These are phyloP conservation scores for Cheiracanthium punctorium DNA, from an alignment of 2,888 invertebrate species.

Conservation along the genomic window DNA sequence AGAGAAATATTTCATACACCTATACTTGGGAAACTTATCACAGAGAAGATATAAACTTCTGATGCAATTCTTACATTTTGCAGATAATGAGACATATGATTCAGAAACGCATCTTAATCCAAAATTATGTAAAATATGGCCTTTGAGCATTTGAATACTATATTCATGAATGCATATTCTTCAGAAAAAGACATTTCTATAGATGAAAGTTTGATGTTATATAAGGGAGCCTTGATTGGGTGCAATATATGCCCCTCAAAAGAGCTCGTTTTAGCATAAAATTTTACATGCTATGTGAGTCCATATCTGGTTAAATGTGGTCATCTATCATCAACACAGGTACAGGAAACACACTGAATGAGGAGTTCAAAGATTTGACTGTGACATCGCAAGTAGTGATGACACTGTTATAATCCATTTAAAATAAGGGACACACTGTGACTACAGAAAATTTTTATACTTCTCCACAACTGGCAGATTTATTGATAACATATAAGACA, in stretches of 20 bases:
- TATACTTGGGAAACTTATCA: neutral
- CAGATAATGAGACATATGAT: neutral
- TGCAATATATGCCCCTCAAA: too few relatives aligned
- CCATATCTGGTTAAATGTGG: constrained; percentile 44
- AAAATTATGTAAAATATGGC: neutral
- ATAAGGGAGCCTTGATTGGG: too few relatives aligned
- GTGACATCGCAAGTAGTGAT: constrained; percentile 21
- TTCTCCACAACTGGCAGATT: constrained; percentile 22
- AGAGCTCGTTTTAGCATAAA: constrained; percentile 35
- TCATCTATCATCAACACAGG: constrained; percentile 35
- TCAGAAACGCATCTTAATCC: neutral
- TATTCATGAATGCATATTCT: too few relatives aligned
- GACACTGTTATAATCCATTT: constrained; percentile 20
- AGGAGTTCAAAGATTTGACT: constrained; percentile 3
- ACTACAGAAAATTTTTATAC: constrained; percentile 64
- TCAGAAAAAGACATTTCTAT: too few relatives aligned
- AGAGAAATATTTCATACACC: neutral
- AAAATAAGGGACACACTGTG: constrained; percentile 42
- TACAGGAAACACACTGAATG: neutral
- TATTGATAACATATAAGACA: constrained; percentile 33
- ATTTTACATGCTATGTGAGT: constrained; percentile 43
- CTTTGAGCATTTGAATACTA: too few relatives aligned
- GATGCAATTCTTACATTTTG: neutral
- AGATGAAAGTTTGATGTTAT: too few relatives aligned
- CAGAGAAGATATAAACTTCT: neutral